These are phyloP conservation scores for Lithosia quadra DNA, from an alignment of 2,888 invertebrate genomes.

Conservation along the genomic window DNA sequence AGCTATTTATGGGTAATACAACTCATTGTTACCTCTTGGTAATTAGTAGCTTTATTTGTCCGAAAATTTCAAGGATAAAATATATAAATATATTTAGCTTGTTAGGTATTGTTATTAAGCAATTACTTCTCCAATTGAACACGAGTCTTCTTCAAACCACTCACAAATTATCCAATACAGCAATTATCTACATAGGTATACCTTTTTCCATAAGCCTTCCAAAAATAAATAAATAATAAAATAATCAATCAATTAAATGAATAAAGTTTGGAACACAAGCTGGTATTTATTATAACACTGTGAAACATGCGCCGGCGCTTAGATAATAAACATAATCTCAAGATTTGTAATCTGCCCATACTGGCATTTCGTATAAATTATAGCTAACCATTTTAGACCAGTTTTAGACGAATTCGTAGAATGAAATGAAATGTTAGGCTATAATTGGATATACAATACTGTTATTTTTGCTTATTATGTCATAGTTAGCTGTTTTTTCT, in stretches of 20 bases:
- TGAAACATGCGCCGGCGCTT: slow-evolving; percentile 45
- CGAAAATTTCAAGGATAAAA: too few species aligned
- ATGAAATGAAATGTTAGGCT: slow-evolving; percentile 28
- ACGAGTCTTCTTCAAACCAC: neutral
- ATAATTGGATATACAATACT: slow-evolving; percentile 1
- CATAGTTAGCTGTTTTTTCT: neutral
- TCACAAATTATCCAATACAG: neutral
- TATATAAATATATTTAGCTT: neutral
- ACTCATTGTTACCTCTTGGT: neutral
- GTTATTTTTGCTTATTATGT: neutral
- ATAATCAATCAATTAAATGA: neutral
- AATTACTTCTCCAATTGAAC: neutral
- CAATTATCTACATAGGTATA: neutral
- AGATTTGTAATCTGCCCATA: slow-evolving; percentile 49
- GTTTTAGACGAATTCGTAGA: slow-evolving; percentile 38
- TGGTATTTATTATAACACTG: slow-evolving; percentile 26
- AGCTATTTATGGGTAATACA: too few species aligned
- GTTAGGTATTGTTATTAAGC: neutral
- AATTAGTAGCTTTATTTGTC: too few species aligned
- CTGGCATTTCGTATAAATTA: slow-evolving; percentile 23
- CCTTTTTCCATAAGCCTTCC: neutral
- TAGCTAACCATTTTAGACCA: slow-evolving; percentile 15
- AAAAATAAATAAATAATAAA: neutral
- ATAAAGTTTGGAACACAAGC: neutral
- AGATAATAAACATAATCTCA: slow-evolving; percentile 39